Conservation (phyloP, 2,113 vertebrate genomes). For the Verasper variegatus region DNA sequence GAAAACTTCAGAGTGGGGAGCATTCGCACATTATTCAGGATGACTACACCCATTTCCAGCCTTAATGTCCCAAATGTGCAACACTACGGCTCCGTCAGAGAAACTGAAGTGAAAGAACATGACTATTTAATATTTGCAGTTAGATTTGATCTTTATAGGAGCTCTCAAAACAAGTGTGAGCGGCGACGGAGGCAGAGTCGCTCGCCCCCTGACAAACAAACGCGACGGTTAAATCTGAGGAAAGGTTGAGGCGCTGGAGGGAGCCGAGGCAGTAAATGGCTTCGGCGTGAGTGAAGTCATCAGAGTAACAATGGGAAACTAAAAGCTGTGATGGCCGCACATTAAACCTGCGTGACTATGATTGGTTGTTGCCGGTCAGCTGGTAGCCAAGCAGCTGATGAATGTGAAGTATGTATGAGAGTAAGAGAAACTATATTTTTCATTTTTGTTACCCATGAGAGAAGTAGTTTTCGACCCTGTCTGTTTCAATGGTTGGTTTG, state of each 20-base stretch:
- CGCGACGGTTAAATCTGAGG: neutral
- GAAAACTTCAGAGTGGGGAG: slow-evolving; percentile 12
- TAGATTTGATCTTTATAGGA: too few species aligned
- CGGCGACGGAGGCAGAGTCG: too few species aligned
- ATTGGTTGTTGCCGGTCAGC: neutral
- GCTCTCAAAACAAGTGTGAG: too few species aligned
- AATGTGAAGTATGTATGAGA: neutral
- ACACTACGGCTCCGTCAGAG: neutral
- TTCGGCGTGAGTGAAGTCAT: neutral
- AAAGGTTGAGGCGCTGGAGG: neutral
- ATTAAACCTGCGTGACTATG: neutral
- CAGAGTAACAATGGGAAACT: neutral
- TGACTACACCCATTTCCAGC: neutral
- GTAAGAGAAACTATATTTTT: neutral
- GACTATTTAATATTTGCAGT: too few species aligned
- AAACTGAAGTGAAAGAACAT: too few species aligned
- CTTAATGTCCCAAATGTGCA: neutral
- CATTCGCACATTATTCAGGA: neutral
- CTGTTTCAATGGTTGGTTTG: too few species aligned
- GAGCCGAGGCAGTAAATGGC: neutral
- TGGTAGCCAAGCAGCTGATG: neutral
- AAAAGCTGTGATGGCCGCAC: neutral
- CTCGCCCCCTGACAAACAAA: neutral
- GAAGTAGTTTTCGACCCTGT: too few species aligned
- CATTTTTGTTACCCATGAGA: neutral